Conservation (phyloP, 1,140 invertebrate genomes). For the Maniola jurtina region DNA sequence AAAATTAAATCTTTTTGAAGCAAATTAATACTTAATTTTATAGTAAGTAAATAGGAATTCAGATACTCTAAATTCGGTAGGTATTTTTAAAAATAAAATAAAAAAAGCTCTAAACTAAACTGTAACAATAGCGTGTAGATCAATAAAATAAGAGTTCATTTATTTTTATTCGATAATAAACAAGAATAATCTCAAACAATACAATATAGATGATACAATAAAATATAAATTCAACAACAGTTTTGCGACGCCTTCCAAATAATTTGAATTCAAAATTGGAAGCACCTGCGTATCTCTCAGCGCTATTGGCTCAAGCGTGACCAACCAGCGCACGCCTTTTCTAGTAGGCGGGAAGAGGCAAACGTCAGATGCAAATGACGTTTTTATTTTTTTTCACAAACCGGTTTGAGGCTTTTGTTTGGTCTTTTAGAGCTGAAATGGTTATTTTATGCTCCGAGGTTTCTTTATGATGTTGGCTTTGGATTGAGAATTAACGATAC, state of each 20-base stretch:
- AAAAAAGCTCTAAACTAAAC: too few species aligned
- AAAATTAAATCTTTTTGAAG: too few species aligned
- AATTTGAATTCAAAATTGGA: constrained; percentile 50
- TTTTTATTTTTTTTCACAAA: constrained; percentile 58
- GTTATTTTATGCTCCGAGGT: constrained; percentile 43
- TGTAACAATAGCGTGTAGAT: too few species aligned
- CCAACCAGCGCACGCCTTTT: constrained; percentile 49
- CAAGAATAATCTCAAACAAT: neutral
- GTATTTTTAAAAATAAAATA: too few species aligned
- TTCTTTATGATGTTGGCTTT: constrained; percentile 24
- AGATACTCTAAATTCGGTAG: too few species aligned
- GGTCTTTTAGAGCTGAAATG: constrained; percentile 47
- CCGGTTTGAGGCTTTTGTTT: constrained; percentile 47
- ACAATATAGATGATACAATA: constrained; percentile 6
- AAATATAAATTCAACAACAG: neutral
- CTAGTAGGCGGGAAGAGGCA: constrained; percentile 67
- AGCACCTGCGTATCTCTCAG: constrained; percentile 26
- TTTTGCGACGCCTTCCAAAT: constrained; percentile 11
- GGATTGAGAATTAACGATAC: constrained; percentile 10
- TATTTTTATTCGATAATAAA: constrained; percentile 1
- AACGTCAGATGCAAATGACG: constrained; percentile 69
- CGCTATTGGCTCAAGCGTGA: constrained; percentile 46
- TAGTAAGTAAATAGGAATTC: too few species aligned
- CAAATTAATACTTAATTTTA: too few species aligned
- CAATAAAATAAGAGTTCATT: too few species aligned